phyloP scores from a whole-genome alignment of 2,113 vertebrate genomes.

The Numida meleagris region DNA sequence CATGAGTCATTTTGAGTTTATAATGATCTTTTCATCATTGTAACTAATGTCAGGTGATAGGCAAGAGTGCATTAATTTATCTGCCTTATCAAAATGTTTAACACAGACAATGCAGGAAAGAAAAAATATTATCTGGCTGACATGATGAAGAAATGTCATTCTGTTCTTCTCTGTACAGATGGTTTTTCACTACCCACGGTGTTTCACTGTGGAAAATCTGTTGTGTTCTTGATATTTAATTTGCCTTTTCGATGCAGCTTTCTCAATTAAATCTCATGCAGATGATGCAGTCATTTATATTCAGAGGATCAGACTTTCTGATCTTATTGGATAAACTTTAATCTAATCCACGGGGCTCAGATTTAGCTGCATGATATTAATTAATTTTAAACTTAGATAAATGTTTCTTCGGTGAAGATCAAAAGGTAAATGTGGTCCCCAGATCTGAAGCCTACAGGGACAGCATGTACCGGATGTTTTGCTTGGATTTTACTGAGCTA shows the following conservation, averaged over 20 bases:
- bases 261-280: conserved; percentile 63
- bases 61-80: conserved; percentile 51
- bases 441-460: not conserved
- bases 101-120: conserved; percentile 41
- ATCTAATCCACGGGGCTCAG: conserved; percentile 57
- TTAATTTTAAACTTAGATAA: conserved; percentile 64
- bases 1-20: conserved; percentile 26
- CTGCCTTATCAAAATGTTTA: conserved; percentile 61
- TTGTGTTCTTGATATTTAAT: conserved; percentile 68
- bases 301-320: conserved; percentile 42
- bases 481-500: not conserved
- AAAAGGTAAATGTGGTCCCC: conserved; percentile 27
- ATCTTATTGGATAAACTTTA: conserved; percentile 65
- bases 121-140: conserved; percentile 57
- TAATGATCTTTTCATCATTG: conserved; percentile 44
- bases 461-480: not conserved
- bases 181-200: conserved; percentile 66
- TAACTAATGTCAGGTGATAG: conserved; percentile 54
- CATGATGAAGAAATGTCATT: conserved; percentile 42
- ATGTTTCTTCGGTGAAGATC: conserved; percentile 41
- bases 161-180: conserved; percentile 61
- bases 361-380: conserved; percentile 57
- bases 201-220: conserved; percentile 63
- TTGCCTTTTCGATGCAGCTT: conserved; percentile 65
- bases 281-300: conserved; percentile 66